Evolutionary conservation across 2,797 vertebrate species (phyloP).

Genomic region (Parauchenoglanis ngamensis): DNA sequence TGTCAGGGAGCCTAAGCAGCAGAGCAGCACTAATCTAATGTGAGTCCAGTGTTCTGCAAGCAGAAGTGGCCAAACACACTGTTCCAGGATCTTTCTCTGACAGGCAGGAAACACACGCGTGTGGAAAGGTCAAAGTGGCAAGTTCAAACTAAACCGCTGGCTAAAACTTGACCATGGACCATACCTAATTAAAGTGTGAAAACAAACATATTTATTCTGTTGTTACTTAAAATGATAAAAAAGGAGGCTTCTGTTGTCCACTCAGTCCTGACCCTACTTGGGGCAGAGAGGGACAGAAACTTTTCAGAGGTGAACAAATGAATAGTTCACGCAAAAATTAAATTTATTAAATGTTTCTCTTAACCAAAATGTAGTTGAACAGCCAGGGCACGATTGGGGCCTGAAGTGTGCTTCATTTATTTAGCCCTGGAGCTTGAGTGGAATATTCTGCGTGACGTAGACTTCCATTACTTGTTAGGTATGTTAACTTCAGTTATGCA

Average conservation of each 20-base stretch:
- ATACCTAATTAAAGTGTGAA: not conserved
- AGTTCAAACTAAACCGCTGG: not conserved
- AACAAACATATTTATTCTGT: not conserved
- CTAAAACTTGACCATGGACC: not conserved
- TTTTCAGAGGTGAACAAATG: not conserved
- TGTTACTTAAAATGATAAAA: not conserved
- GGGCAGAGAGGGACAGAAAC: not conserved
- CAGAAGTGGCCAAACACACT: constrained; percentile 39
- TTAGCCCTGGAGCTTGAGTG: not conserved
- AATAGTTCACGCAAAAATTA: not conserved
- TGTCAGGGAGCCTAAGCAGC: constrained; percentile 64
- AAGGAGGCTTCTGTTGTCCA: not conserved
- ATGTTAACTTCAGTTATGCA: not conserved
- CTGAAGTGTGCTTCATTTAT: not conserved
- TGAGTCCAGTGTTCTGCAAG: constrained; percentile 62
- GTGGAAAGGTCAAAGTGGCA: not conserved
- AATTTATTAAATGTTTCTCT: not conserved
- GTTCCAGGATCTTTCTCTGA: constrained; percentile 54
- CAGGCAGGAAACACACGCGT: not conserved
- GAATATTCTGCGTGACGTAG: not conserved
- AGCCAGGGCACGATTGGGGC: not conserved
- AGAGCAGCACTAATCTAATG: constrained; percentile 67
- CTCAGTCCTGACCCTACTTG: not conserved
- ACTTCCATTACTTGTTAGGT: not conserved
- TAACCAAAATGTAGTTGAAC: not conserved